Evolutionary conservation across 2,888 invertebrate genomes (phyloP), one percentile per base, ranked within the genome.

Genomic region (Chesias legatella): DNA sequence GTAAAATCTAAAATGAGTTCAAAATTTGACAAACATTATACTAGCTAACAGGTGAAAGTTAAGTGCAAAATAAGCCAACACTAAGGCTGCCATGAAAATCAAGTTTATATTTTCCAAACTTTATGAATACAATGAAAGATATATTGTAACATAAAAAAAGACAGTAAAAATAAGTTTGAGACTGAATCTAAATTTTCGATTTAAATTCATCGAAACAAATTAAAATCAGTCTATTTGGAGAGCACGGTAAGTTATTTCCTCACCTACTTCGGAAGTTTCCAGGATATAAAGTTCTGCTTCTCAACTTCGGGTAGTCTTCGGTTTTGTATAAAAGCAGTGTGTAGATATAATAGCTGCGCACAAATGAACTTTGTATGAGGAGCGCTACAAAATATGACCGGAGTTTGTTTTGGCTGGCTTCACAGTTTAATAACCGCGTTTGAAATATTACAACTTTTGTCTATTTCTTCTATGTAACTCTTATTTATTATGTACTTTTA

Each of bases 161-260:
- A 17, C 10, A 10, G 36, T 32, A 28, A 32, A 31, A 32, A 28
- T 11, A 42, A 32, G 17, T 42, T 33, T 10, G 17, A 9, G 38
- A 36, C 33, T 24, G 11, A 24, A 34, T 25, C 25, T 26, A 43
- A 43, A 22, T 38, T 43, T 23, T 10, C 22, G 21, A 25, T 28
- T 25, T 34, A 38, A 39, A 35, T 42, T 45, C 26, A 36, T 43
- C 32, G 32, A 43, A 3, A 33, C 38, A 46, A 46, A 51, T 51
- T 46, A 51, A 48, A 49, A 49, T 39, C 45, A 31, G 37, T 36
- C 29, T 33, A 36, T 46, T 38, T 47, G n/a, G n/a, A 43, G 42
- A 34, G 37, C 37, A 38, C 33, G 37, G 46, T 39, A 45, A 43
- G 34, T 43, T 48, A 34, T 43, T 44, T 49, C 43, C 39, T 24